Percentiles rank a stretch among this genome's conserved stretches.
phyloP scores from a whole-genome alignment of 1,140 invertebrate genomes.

The Atta colombica region DNA sequence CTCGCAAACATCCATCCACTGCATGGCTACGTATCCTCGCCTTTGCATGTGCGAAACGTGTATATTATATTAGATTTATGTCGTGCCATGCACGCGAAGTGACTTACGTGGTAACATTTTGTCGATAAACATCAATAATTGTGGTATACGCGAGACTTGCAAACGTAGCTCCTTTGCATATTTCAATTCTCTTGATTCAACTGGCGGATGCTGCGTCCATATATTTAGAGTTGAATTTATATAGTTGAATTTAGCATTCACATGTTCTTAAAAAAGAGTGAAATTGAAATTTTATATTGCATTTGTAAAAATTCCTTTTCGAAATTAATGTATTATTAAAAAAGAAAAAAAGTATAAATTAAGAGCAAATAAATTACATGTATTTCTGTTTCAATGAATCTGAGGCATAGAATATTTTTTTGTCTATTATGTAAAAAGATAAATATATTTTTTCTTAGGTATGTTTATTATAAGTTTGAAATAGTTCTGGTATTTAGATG shows the following conservation, averaged over 20 bases:
- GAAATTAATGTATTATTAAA: neutral
- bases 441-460: neutral
- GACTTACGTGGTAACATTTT: conserved; percentile 24
- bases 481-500: neutral
- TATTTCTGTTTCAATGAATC: neutral
- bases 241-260: neutral
- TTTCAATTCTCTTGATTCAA: neutral
- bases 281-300: neutral
- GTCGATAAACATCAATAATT: conserved; percentile 21
- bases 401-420: neutral
- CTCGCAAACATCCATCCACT: neutral
- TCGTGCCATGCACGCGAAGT: neutral
- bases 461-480: neutral
- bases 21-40: neutral
- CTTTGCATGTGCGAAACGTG: neutral
- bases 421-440: neutral
- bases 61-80: conserved; percentile 34
- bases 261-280: neutral
- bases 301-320: neutral
- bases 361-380: neutral
- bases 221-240: no score
- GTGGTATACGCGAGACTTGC: neutral
- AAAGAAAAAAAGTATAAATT: neutral
- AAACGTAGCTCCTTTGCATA: neutral
- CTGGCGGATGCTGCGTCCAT: neutral